These are phyloP conservation scores for Drosophila oshimai DNA, from an alignment of 1,140 invertebrate genomes.

Conservation along the genomic window DNA sequence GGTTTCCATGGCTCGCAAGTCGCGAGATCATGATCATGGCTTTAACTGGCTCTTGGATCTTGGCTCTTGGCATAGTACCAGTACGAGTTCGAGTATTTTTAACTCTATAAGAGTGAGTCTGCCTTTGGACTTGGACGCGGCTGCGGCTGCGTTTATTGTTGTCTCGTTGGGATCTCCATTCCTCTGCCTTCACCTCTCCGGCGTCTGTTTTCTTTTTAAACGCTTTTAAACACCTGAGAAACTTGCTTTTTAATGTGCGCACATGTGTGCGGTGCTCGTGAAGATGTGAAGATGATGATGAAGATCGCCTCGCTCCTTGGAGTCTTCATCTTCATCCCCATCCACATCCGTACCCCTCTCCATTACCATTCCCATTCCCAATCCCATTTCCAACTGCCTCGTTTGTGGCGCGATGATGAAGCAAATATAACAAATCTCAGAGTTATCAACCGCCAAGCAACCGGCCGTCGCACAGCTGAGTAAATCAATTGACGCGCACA, in stretches of 20 bases:
- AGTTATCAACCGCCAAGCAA: conserved; percentile 62
- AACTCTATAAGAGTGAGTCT: conserved; percentile 59
- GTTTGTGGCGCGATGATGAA: conserved; percentile 78
- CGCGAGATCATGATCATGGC: conserved; percentile 80
- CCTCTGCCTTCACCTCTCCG: conserved; percentile 3
- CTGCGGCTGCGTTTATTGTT: conserved; percentile 69
- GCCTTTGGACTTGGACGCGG: conserved; percentile 16
- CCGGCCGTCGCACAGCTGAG: conserved; percentile 60
- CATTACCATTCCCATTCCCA: conserved; percentile 2
- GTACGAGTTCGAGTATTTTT: conserved; percentile 66
- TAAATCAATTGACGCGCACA: conserved; percentile 80
- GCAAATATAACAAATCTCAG: conserved; percentile 79
- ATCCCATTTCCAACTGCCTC: conserved; percentile 39
- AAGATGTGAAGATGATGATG: conserved; percentile 21
- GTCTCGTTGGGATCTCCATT: conserved; percentile 52
- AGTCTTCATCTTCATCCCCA: not conserved
- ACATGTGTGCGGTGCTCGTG: conserved; percentile 51
- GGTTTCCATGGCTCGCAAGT: conserved; percentile 69
- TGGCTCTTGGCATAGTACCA: conserved; percentile 66
- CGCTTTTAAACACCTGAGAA: conserved; percentile 81
- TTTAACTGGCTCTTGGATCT: conserved; percentile 76
- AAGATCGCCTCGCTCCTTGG: conserved; percentile 22
- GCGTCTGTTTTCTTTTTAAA: conserved; percentile 79
- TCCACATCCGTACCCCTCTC: not conserved
- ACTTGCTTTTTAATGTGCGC: conserved; percentile 81